Evolutionary conservation across 1,140 invertebrate species (phyloP), one percentile per base, ranked within the genome.

Genomic region (Nasonia longicornis): DNA sequence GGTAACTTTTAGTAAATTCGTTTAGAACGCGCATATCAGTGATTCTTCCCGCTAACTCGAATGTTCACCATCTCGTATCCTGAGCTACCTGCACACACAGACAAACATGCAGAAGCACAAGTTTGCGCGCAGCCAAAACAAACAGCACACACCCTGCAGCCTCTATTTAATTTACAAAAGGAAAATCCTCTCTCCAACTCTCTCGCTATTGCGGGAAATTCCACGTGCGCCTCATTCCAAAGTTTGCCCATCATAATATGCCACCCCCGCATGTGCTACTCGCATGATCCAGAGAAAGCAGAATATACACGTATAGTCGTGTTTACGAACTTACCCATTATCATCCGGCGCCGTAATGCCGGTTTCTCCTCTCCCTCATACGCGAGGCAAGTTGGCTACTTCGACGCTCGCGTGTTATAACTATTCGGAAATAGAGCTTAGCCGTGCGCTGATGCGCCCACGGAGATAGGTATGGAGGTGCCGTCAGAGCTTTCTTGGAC

Each of bases 291-390:
- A 35, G 38, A n/a, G 38, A 42, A 38, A 72, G 70, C 70, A 31
- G 70, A 72, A 38, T 31, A 58, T 58, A 31, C 70, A 45, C 70
- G 70, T 72, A 72, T 58, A 31, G 22, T 10, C 70, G 70, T 72
- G 31, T 71, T 71, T 79, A 45, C 78, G 12, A 80, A 73, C 71
- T 80, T 80, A n/a, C 16, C 78, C 78, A 80, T 80, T 80, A 80
- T 79, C 77, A 72, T 74, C 67, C 26, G 29, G 20, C 10, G 52
- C 35, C 45, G 66, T 78, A 52, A 78, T 48, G 20, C 8, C 64
- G 70, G 35, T 71, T n/a, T 69, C 26, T 69, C 66, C 66, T 67
- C 52, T 58, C 52, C 4, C 12, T 58, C 52, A 16, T n/a, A 58
- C 58, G 2, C 31, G 14, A 35, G 70, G n/a, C 72, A 74, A 52